Percentiles rank a stretch among this genome's conserved stretches.
These are phyloP conservation scores for Leptinotarsa haldemani DNA, from an alignment of 2,888 invertebrate species.

Conservation along the genomic window DNA sequence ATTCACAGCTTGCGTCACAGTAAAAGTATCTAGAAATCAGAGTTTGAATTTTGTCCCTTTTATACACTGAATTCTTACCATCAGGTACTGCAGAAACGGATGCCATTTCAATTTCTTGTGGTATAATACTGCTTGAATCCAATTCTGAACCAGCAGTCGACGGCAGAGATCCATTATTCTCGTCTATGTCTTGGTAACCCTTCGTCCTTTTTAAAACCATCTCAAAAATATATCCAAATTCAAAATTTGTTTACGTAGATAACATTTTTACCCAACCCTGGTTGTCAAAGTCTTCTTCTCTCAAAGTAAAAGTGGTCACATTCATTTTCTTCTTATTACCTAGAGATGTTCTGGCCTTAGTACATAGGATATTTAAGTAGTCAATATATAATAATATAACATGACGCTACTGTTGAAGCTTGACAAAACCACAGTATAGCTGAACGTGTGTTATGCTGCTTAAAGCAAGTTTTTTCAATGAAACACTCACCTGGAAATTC, in stretches of 20 bases:
- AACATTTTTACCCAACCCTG: constrained; percentile 23
- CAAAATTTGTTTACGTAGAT: constrained; percentile 36
- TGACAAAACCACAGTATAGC: too few relatives aligned
- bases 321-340: neutral
- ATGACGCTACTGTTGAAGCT: too few relatives aligned
- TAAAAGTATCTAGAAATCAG: constrained; percentile 79
- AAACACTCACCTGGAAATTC: too few relatives aligned
- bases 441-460: too few relatives aligned
- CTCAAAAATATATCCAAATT: constrained; percentile 25
- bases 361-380: too few relatives aligned
- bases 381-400: too few relatives aligned
- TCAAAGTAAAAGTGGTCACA: neutral
- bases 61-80: constrained; percentile 68
- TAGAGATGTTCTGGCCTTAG: too few relatives aligned
- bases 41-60: neutral
- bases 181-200: constrained; percentile 75
- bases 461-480: too few relatives aligned
- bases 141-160: constrained; percentile 59
- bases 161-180: constrained; percentile 60
- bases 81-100: constrained; percentile 84
- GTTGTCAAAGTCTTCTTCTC: constrained; percentile 19
- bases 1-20: constrained; percentile 88
- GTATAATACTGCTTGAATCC: constrained; percentile 67
- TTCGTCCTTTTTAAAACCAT: constrained; percentile 70
- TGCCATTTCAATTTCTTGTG: constrained; percentile 81